Base-by-base conservation (phyloP, 2,113 vertebrate genomes). In the Lota lota region DNA sequence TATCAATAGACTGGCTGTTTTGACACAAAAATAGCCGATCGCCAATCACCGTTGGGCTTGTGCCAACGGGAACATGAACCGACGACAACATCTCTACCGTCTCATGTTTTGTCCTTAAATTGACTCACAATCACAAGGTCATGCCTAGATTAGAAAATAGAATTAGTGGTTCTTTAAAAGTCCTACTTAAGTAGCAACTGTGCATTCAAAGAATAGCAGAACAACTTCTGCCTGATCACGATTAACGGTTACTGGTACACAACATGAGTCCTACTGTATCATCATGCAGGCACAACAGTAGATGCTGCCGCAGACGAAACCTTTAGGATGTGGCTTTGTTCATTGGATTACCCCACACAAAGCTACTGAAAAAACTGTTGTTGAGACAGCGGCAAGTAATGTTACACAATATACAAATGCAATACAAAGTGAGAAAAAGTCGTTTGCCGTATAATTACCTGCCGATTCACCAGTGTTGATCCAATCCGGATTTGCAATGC, bases 391-490 rank as follows among this genome's bases (percentile, higher is more conserved):
- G 24, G 24, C 24, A 28, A 28, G 24, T 11, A 47, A 47, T 47
- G 15, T 47, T n/a, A 61, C 19, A 70, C 20, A 65, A 19, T 36
- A 67, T 0, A 59, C 17, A 11, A 21, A 65, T 12, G 65, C 4
- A 60, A 60, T 2, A 24, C 21, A 36, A 24, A 3, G 0, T 50
- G 22, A 15, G 22, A 24, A 61, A 19, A 5, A 21, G 60, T 2
- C 0, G 20, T 19, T 51, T 17, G 16, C 5, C 54, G 58, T 67
- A 2, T 63, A 68, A 51, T 93, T 93, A 98, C 96, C 96, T 90
- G 96, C 95, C 69, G 96, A 96, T 90, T 97, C 96, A 77, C 96
- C 96, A 53, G 96, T 98, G 95, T 98, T 98, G 94, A 98, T 97
- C 96, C 96, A 98, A 92, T 98, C 96, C 50, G 96, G 96, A 88